Evolutionary conservation across 2,888 invertebrate genomes (phyloP), one percentile per base, ranked within the genome.

Genomic region (Eurytoma californica): DNA sequence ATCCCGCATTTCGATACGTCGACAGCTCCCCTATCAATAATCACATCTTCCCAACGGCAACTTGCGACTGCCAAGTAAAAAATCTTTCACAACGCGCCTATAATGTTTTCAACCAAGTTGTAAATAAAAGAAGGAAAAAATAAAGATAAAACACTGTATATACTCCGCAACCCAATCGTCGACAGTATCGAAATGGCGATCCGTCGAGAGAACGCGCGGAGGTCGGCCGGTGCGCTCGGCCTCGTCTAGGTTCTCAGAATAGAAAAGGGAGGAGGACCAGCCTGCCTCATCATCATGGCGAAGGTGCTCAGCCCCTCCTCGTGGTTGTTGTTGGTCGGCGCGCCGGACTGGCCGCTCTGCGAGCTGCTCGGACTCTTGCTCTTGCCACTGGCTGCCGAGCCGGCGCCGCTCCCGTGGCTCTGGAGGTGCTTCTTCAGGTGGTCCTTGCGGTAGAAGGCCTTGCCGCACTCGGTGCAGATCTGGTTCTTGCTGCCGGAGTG

Each of bases 401-500:
- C 28, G 2, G 47, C 47, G 3, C 49, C 13, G 24, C 60, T 55
- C 0, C 77, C 93, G 90, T 96, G 96, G 85, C 95, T 95, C 68
- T 95, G 93, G 24, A 94, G 93, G 90, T 96, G 96, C 88, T 96
- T 96, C 86, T 95, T 92, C 67, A 96, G 90, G 89, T 96, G 96
- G 88, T 96, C 96, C 87, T 95, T 95, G 75, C 95, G 92, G 88
- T 95, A 95, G 90, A 95, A 95, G 53, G 94, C 95, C 72, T 87
- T 87, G 61, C 95, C 95, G 85, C 95, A 95, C 87, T 95, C 94
- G 16, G 91, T 92, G 88, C 95, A 95, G 84, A 95, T 93, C 90
- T 96, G 95, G 75, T 94, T 95, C 91, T 96, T 96, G 89, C 95
- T 94, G 63, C 96, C 96, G 55, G 95, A 95, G 91, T 96, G 96